Percentiles rank a stretch among this genome's conserved stretches.
phyloP scores from a whole-genome alignment of 2,797 vertebrate genomes.

The Rhinoraja longicauda region DNA sequence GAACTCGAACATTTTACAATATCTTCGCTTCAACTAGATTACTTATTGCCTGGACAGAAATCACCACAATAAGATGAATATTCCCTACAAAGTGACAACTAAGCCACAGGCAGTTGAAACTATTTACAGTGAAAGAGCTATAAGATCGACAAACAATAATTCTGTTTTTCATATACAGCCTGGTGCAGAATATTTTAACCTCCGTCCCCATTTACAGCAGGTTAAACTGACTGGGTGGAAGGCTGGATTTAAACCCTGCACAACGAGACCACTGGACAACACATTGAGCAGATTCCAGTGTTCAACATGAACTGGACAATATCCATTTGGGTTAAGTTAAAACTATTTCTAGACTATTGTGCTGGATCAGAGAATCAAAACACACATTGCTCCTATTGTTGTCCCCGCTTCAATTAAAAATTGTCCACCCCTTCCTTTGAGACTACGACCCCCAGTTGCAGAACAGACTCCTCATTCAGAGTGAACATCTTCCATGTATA shows the following conservation, averaged over 20 bases:
- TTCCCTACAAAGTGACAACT: neutral
- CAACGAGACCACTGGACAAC: neutral
- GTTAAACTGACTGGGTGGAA: neutral
- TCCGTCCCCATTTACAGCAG: neutral
- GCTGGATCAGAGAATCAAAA: no score
- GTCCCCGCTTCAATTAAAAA: no score
- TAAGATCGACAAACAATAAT: neutral
- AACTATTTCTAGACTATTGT: neutral
- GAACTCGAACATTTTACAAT: neutral
- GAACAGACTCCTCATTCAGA: no score
- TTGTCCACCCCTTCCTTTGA: no score
- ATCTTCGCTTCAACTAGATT: neutral
- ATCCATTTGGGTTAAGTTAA: neutral
- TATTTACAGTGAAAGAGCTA: neutral
- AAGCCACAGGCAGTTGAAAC: neutral
- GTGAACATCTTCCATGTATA: no score
- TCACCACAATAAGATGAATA: neutral
- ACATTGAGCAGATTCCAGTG: neutral
- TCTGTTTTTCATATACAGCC: neutral
- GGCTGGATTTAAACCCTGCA: neutral
- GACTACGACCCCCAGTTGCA: no score
- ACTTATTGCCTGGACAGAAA: neutral
- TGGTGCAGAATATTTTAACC: neutral
- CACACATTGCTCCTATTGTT: no score
- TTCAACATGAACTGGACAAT: neutral